Percentiles rank a stretch among this genome's conserved stretches.
These are phyloP conservation scores for Hippopotamyrus pictus DNA, from an alignment of 2,797 vertebrate species.

Conservation along the genomic window DNA sequence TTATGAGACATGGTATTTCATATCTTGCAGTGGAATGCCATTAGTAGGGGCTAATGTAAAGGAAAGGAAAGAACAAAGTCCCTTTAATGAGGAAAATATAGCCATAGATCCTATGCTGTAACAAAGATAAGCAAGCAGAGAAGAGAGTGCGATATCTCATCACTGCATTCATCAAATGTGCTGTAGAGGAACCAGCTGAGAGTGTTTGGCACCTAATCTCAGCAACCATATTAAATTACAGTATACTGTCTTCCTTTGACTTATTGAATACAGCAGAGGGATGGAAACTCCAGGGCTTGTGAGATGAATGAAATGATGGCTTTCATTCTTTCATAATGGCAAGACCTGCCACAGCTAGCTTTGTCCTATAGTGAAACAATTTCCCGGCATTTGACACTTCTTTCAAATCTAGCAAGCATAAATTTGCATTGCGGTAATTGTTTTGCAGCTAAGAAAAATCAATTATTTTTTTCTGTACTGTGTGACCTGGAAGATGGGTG, in stretches of 20 bases:
- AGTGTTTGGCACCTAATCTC: not conserved
- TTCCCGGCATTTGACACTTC: not conserved
- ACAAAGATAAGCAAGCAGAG: not conserved
- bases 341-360: not conserved
- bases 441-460: not conserved
- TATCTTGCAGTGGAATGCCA: not conserved
- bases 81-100: not conserved
- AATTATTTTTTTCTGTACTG: not conserved
- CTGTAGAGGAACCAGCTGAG: not conserved
- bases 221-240: not conserved
- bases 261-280: not conserved
- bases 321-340: not conserved
- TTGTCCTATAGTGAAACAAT: not conserved
- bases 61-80: not conserved
- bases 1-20: not conserved
- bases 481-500: not conserved
- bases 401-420: not conserved
- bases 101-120: not conserved
- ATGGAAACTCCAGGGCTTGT: not conserved
- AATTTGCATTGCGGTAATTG: not conserved
- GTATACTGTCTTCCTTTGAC: not conserved
- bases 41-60: not conserved
- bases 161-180: not conserved
- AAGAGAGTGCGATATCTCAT: not conserved
- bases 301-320: not conserved